Base-by-base conservation (phyloP, 2,888 invertebrate genomes). In the Selenia dentaria region DNA sequence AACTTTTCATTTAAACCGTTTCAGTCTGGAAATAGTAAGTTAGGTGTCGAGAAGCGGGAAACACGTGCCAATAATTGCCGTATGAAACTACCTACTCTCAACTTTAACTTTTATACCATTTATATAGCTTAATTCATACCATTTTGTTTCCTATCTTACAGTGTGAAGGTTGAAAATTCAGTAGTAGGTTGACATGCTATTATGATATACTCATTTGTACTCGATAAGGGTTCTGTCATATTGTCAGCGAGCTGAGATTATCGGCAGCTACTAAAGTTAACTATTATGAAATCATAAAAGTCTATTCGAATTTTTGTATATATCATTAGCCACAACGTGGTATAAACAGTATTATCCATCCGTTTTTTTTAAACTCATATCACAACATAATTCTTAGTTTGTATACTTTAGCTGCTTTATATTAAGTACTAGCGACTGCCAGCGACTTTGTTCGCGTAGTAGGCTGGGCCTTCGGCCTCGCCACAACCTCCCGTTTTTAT, bases 41-140 rank as follows among this genome's bases (percentile, higher is more conserved):
- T 6, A 26, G 62, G 70, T 67, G 70, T 68, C 64, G 70, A 66
- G 70, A 70, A 70, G 71, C 62, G 61, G 63, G 52, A 63, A 70
- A 71, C 79, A 79, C 72, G 75, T 78, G 75, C 70, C 70, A 64
- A 74, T 79, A 77, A 78, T 78, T 76, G 72, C 72, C 58, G 48
- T 52, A 64, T 63, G 60, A 64, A 67, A 68, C 68, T 72, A 72
- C 70, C 61, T 65, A 64, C 59, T 59, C 43, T 47, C 48, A 57
- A 62, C 51, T 56, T 33, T 35, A 49, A 67, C 62, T 67, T 65
- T 63, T 59, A 59, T 55, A 51, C 35, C 45, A 26, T 34, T 51
- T 20, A 37, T 20, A 8, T 25, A 45, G 8, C 22, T 24, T 9
- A 9, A 16, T 14, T 24, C 28, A 40, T n/a, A 31, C 16, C 3